phyloP scores from a whole-genome alignment of 1,140 invertebrate genomes.

The Musca vetustissima region DNA sequence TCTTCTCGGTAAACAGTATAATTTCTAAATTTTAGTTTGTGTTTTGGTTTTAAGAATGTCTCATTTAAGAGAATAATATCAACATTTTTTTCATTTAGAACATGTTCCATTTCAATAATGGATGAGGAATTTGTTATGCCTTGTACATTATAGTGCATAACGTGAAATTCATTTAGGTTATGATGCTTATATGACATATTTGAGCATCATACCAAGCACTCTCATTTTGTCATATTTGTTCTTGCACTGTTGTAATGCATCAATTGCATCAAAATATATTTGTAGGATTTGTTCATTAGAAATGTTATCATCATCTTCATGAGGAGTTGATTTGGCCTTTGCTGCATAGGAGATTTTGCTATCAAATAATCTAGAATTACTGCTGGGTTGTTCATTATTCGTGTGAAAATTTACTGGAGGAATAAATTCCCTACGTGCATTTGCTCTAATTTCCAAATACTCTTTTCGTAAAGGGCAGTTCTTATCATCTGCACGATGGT shows the following conservation, averaged over 20 bases:
- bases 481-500: background rate
- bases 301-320: background rate
- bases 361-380: no score
- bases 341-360: no score
- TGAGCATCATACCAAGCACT: slow-evolving; percentile 6
- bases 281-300: background rate
- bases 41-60: background rate
- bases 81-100: background rate
- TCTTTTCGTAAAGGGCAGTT: background rate
- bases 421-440: background rate
- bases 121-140: slow-evolving; percentile 8
- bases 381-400: background rate
- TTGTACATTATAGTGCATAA: slow-evolving; percentile 3
- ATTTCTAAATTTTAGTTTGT: background rate
- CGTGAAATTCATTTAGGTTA: background rate
- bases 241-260: slow-evolving; percentile 4
- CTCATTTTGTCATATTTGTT: slow-evolving; percentile 10
- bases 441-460: background rate
- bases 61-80: slow-evolving; percentile 5
- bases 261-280: slow-evolving; percentile 6
- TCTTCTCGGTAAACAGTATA: background rate
- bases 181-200: background rate
- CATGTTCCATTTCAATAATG: background rate
- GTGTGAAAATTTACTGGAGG: background rate
- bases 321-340: background rate